phyloP scores from a whole-genome alignment of 2,113 vertebrate genomes.

The Pipa parva region DNA sequence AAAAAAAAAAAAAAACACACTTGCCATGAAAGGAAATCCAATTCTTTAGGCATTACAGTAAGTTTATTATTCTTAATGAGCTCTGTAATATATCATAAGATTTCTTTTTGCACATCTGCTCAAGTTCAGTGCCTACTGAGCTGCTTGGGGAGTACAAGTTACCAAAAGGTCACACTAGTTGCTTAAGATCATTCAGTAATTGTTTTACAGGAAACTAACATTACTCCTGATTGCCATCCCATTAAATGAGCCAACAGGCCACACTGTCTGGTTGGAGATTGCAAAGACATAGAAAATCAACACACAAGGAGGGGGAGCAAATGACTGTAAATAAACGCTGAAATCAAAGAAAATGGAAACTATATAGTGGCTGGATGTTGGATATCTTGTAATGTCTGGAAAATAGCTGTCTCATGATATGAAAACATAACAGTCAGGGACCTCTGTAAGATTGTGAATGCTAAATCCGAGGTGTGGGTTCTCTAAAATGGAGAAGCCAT shows the following conservation, averaged over 20 bases:
- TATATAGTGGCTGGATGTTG: background rate
- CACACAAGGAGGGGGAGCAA: background rate
- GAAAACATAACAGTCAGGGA: background rate
- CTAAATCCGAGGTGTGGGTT: conserved; percentile 10
- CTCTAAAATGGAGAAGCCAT: background rate
- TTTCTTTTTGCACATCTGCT: background rate
- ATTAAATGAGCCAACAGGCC: background rate
- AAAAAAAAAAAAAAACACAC: no score
- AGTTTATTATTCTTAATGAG: background rate
- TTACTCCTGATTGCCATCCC: background rate
- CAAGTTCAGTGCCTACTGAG: background rate
- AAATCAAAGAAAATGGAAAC: background rate
- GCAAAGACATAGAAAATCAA: background rate
- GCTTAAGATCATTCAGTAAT: background rate
- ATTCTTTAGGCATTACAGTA: background rate
- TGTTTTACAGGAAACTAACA: background rate
- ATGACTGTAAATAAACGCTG: background rate
- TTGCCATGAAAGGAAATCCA: no score
- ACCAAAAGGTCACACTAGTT: background rate
- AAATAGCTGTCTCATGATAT: background rate
- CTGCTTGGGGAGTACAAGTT: background rate
- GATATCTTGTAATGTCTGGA: conserved; percentile 39
- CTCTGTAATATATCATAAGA: background rate
- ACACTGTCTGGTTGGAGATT: background rate
- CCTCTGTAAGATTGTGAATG: background rate